phyloP scores from a whole-genome alignment of 1,140 invertebrate genomes.

The Melanaphis sacchari region DNA sequence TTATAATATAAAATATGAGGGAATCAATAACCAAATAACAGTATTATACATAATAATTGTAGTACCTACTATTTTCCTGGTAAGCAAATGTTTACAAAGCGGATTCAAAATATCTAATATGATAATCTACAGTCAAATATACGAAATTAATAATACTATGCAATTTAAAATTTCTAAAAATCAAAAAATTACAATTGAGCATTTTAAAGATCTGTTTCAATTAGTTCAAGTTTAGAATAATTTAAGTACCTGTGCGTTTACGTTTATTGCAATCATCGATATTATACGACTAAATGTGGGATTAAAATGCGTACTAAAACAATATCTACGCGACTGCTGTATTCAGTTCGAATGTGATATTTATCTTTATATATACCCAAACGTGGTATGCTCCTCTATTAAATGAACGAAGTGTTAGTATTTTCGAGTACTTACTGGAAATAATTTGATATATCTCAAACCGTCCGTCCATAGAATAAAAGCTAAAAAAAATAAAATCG shows the following conservation, averaged over 20 bases:
- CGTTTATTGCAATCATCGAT: too few species aligned
- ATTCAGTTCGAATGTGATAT: background rate
- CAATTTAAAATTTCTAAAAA: too few species aligned
- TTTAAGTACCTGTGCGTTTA: background rate
- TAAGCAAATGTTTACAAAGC: too few species aligned
- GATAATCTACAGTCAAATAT: too few species aligned
- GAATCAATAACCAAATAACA: too few species aligned
- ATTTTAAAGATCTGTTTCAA: too few species aligned
- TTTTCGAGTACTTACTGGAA: conserved; percentile 22
- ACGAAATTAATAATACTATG: too few species aligned
- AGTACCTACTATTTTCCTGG: too few species aligned
- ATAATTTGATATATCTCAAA: background rate
- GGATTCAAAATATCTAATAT: too few species aligned
- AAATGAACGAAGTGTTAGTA: background rate
- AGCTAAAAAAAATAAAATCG: background rate
- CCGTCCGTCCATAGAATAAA: background rate
- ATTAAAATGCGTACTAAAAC: background rate
- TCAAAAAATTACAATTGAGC: too few species aligned
- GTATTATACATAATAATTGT: too few species aligned
- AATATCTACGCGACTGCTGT: background rate
- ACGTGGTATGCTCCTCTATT: background rate
- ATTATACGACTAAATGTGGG: background rate
- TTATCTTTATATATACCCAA: background rate
- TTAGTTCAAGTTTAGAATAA: background rate
- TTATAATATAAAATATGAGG: too few species aligned